Evolutionary conservation across 2,797 vertebrate genomes (phyloP), one percentile per base, ranked within the genome.

Genomic region (Onychomys torridus): DNA sequence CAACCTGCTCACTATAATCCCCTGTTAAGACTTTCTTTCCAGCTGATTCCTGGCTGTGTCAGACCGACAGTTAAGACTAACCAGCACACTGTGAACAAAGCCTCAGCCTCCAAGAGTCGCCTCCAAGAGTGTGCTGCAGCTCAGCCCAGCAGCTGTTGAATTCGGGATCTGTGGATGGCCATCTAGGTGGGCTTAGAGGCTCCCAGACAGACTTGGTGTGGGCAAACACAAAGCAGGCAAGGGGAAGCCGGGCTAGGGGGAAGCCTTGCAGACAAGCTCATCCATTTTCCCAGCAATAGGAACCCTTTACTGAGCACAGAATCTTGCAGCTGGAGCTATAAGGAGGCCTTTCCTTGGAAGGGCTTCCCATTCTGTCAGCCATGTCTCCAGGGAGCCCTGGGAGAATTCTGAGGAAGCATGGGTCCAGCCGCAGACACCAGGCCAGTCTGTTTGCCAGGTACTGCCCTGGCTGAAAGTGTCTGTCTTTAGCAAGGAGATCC

Each of bases 351-450:
- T 40, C 34, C 19, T 77, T 90, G 57, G 79, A 91, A 6, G 65
- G 46, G 3, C 85, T 94, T 96, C 91, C 92, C 79, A 52, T 52
- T 90, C 81, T 52, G 57, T 73, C 52, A 46, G 55, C 49, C 73
- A 46, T 6, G 65, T 86, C 95, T 96, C 96, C 79, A 84, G 91
- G 90, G 97, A 96, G 59, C 76, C 92, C 79, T 49, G 83, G 86
- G 90, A 89, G 92, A 94, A 93, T 95, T 96, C 97, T 43, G 40
- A 78, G 86, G 88, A 76, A 89, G 40, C 4, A 0, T 43, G 82
- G 52, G 65, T 79, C 93, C 9, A 69, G 46, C 52, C 23, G 46
- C 16, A 43, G 67, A 85, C 63, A 37, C 57, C 0, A 23, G 89
- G 52, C 67, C 87, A 14, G 1, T 59, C 40, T 95, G 55, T 79